Conservation (phyloP, 2,113 vertebrate genomes). For the Phocoena sinus region DNA sequence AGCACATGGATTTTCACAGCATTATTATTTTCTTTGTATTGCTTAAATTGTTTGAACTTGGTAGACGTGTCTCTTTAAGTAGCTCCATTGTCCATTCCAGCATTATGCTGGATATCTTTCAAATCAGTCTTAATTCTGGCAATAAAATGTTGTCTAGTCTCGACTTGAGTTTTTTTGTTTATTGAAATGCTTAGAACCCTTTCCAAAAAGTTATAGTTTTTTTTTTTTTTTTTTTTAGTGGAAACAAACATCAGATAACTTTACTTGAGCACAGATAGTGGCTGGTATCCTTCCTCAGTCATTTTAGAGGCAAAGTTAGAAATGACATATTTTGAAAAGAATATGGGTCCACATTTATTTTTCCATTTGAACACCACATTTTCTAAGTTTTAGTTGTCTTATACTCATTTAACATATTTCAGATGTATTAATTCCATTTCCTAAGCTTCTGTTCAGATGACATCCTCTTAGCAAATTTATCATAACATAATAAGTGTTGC, state of each 20-base stretch:
- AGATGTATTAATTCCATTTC: too few relatives aligned
- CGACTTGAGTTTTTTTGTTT: neutral
- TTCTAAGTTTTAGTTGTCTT: neutral
- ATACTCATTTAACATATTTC: neutral
- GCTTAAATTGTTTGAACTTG: neutral
- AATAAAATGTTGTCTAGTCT: neutral
- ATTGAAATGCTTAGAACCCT: neutral
- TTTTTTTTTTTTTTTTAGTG: neutral
- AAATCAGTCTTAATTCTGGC: neutral
- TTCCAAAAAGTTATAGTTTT: neutral
- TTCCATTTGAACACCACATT: neutral
- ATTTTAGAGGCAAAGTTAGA: neutral
- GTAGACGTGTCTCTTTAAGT: neutral
- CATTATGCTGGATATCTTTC: neutral
- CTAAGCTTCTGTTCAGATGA: neutral
- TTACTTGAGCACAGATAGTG: neutral
- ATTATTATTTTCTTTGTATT: neutral
- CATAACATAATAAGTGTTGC: fast-evolving
- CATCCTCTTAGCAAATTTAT: neutral
- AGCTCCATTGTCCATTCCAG: neutral
- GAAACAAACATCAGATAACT: neutral
- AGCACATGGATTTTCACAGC: neutral
- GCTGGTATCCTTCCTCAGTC: neutral
- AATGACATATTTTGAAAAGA: neutral
- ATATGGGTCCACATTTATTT: neutral